Conservation (phyloP, 2,888 invertebrate genomes). For the Dicyrtoma fusca region DNA sequence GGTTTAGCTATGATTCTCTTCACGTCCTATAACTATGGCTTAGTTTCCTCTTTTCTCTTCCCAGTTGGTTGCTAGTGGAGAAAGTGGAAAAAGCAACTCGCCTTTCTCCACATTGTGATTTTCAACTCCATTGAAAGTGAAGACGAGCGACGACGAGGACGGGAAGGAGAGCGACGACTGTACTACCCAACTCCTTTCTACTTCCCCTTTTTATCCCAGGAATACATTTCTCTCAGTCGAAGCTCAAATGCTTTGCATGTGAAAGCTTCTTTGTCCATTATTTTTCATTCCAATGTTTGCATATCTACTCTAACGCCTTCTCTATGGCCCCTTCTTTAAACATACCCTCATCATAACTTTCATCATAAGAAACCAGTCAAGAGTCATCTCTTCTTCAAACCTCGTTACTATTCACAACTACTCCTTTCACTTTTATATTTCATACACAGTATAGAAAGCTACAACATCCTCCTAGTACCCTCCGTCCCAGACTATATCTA, state of each 20-base stretch:
- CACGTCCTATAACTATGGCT: background rate
- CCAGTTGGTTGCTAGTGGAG: no score
- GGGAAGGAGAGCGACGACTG: background rate
- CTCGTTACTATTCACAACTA: background rate
- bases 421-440: background rate
- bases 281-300: constrained; percentile 26
- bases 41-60: background rate
- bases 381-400: constrained; percentile 9
- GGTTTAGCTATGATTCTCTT: no score
- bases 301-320: constrained; percentile 13
- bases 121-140: background rate
- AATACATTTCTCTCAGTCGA: constrained; percentile 20
- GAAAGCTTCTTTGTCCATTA: constrained; percentile 31
- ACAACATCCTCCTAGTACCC: no score
- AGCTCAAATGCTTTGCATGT: constrained; percentile 11
- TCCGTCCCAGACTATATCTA: no score
- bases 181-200: background rate
- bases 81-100: no score
- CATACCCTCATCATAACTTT: constrained; percentile 15
- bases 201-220: background rate
- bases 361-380: constrained; percentile 21
- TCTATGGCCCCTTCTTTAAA: background rate
- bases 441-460: no score
- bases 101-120: constrained; percentile 1
- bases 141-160: no score